These are phyloP conservation scores for Megaleporinus macrocephalus DNA, from an alignment of 2,113 vertebrate genomes.

Conservation along the genomic window DNA sequence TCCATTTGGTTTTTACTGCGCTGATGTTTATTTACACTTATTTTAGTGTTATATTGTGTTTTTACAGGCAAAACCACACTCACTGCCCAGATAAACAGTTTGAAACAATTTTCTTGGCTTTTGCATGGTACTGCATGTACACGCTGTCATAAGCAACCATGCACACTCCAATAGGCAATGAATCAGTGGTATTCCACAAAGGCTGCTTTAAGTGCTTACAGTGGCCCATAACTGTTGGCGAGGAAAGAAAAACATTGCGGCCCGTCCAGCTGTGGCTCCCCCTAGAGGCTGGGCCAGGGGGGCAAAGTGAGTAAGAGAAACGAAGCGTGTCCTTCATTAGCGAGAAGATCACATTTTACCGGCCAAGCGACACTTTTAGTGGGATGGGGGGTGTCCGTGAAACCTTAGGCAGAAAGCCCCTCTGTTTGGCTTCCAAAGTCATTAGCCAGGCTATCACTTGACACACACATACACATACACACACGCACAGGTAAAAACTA, in stretches of 20 bases:
- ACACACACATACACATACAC: constrained; percentile 33
- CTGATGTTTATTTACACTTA: background rate
- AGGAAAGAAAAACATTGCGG: constrained; percentile 61
- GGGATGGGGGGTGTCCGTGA: constrained; percentile 63
- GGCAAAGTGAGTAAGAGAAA: constrained; percentile 66
- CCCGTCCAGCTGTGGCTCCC: constrained; percentile 64
- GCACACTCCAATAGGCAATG: constrained; percentile 54
- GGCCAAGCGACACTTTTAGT: constrained; percentile 69
- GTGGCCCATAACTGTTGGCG: constrained; percentile 56
- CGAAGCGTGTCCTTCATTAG: constrained; percentile 76
- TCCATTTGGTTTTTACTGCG: background rate
- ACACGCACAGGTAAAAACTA: constrained; percentile 74
- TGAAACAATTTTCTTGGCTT: background rate
- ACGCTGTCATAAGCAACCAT: background rate
- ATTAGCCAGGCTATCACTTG: constrained; percentile 77
- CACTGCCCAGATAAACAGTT: background rate
- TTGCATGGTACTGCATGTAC: background rate
- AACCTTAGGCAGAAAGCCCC: constrained; percentile 69
- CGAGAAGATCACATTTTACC: constrained; percentile 76
- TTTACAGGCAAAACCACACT: background rate
- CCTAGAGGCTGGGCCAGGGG: constrained; percentile 69
- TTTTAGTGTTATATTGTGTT: background rate
- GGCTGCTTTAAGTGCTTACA: constrained; percentile 65
- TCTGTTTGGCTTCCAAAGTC: constrained; percentile 74
- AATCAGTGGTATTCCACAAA: constrained; percentile 72